phyloP scores from a whole-genome alignment of 2,113 vertebrate species.

The Varanus komodoensis region DNA sequence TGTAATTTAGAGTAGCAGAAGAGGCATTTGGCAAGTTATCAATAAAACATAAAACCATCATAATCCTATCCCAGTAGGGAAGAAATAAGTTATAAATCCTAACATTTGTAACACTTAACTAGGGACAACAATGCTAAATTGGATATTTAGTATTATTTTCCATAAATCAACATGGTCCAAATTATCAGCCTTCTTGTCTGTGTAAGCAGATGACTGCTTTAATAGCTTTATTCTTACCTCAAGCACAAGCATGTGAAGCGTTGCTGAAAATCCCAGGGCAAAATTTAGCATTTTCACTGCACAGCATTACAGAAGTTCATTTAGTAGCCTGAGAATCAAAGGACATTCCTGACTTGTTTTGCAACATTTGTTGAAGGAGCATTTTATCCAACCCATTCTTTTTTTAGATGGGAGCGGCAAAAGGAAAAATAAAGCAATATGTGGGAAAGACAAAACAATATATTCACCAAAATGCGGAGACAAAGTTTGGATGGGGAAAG shows the following conservation, averaged over 20 bases:
- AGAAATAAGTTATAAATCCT: not conserved
- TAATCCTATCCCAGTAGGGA: not conserved
- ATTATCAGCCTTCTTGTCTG: conserved; percentile 27
- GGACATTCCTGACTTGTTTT: conserved; percentile 45
- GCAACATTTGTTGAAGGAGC: conserved; percentile 9
- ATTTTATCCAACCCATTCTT: conserved; percentile 29
- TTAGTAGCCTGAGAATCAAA: conserved; percentile 42
- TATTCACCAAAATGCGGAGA: not conserved
- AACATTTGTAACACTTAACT: not conserved
- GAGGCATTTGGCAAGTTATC: not conserved
- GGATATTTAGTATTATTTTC: not conserved
- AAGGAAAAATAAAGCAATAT: not conserved
- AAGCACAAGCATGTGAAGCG: conserved; percentile 33
- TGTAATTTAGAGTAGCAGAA: too few relatives aligned
- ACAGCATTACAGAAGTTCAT: conserved; percentile 20
- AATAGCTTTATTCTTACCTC: conserved; percentile 48
- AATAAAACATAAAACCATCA: conserved; percentile 10
- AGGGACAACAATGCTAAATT: not conserved
- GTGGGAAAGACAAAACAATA: too few relatives aligned
- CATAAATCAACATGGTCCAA: not conserved
- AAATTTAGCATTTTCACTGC: conserved; percentile 44
- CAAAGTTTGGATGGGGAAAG: not conserved
- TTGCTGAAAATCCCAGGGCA: conserved; percentile 37
- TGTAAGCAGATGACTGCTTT: conserved; percentile 2
- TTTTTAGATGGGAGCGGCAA: conserved; percentile 22